Percentiles rank a stretch among this genome's conserved stretches.
Conservation (phyloP, 2,888 invertebrate genomes). For the Cyaniris semiargus region DNA sequence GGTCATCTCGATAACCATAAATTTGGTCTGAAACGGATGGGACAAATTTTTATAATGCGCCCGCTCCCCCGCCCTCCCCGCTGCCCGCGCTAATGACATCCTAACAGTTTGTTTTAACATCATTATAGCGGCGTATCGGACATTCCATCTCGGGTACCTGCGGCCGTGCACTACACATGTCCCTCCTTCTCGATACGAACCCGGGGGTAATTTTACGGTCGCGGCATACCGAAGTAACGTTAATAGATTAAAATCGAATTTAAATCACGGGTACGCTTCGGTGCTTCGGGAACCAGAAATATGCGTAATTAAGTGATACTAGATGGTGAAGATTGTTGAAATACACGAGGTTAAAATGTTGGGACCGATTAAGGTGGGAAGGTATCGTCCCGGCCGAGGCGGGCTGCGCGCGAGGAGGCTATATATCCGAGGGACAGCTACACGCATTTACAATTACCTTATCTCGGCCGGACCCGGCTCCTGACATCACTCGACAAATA, state of each 20-base stretch:
- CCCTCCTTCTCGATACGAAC: constrained; percentile 52
- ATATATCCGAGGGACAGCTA: constrained; percentile 71
- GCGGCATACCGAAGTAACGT: constrained; percentile 16
- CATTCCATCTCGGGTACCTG: constrained; percentile 75
- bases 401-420: constrained; percentile 42
- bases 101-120: constrained; percentile 81
- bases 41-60: constrained; percentile 81
- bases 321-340: constrained; percentile 9
- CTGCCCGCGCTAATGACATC: constrained; percentile 75
- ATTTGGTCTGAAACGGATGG: constrained; percentile 78
- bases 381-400: constrained; percentile 34
- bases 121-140: constrained; percentile 77
- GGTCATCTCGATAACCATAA: constrained; percentile 77
- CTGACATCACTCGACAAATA: constrained; percentile 73
- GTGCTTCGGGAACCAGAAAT: neutral
- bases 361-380: constrained; percentile 31
- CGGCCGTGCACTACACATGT: constrained; percentile 57
- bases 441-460: constrained; percentile 77
- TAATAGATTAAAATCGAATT: constrained; percentile 25
- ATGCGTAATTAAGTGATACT: constrained; percentile 13
- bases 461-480: constrained; percentile 61
- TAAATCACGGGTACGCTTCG: neutral
- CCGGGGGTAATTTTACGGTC: constrained; percentile 34
- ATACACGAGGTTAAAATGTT: constrained; percentile 11
- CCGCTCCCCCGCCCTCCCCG: constrained; percentile 73